These are phyloP conservation scores for Sander vitreus DNA, from an alignment of 2,113 vertebrate species.

Conservation along the genomic window DNA sequence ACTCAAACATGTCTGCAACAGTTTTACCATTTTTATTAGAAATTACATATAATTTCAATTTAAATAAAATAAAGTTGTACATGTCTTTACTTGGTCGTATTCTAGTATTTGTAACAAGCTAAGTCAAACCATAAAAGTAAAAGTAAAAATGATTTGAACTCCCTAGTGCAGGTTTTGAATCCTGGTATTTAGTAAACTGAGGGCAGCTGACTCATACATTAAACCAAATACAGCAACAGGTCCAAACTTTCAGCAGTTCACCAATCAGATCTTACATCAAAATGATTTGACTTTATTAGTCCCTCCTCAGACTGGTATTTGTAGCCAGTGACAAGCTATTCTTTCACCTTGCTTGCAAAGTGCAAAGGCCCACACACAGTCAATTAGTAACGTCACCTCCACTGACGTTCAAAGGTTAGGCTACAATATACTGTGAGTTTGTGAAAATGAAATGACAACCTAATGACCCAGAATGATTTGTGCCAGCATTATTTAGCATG, in stretches of 20 bases:
- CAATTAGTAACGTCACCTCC: conserved; percentile 73
- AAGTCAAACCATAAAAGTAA: not conserved
- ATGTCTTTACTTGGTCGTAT: not conserved
- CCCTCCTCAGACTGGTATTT: not conserved
- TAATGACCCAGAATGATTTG: not conserved
- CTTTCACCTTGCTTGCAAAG: conserved; percentile 6
- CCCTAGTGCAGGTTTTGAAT: not conserved
- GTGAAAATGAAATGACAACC: conserved; percentile 25
- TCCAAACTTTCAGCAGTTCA: not conserved
- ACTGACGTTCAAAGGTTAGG: conserved; percentile 65
- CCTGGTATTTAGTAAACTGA: not conserved
- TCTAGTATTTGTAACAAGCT: not conserved
- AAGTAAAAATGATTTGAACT: not conserved
- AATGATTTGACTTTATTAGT: not conserved
- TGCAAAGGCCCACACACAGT: conserved; percentile 62
- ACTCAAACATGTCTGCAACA: not conserved
- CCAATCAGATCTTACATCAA: not conserved
- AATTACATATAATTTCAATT: not conserved
- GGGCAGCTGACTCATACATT: not conserved
- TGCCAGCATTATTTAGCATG: not conserved
- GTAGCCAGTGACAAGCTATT: not conserved
- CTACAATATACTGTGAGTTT: not conserved
- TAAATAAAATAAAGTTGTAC: not conserved
- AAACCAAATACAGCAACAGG: not conserved
- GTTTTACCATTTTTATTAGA: not conserved